Percentiles rank a stretch among this genome's conserved stretches.
Conservation (phyloP, 2,797 vertebrate species). For the Acridotheres tristis region DNA sequence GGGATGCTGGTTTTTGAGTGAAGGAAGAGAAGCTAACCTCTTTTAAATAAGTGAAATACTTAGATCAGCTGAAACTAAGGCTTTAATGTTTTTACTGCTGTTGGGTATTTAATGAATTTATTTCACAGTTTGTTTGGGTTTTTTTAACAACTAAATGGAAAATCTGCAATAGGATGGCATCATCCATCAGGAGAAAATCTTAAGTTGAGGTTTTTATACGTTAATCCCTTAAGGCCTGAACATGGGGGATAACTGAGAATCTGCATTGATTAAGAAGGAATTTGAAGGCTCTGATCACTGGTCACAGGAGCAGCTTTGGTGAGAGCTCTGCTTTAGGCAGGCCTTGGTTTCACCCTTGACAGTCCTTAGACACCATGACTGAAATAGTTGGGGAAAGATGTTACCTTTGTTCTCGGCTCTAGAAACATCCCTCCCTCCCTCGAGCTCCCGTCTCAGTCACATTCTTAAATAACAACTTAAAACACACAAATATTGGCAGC, state of each 20-base stretch:
- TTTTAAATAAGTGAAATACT: not conserved
- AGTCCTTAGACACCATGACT: not conserved
- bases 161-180: not conserved
- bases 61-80: not conserved
- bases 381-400: conserved; percentile 25
- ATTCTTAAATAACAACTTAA: conserved; percentile 27
- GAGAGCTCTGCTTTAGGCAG: not conserved
- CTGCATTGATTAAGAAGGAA: not conserved
- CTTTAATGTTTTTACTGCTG: not conserved
- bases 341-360: not conserved
- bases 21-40: not conserved
- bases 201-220: not conserved
- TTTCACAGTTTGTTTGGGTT: not conserved
- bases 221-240: not conserved
- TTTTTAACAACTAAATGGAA: not conserved
- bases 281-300: not conserved
- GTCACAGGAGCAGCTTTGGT: not conserved
- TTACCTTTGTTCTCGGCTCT: conserved; percentile 73
- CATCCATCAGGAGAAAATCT: not conserved
- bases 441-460: not conserved
- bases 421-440: conserved; percentile 30
- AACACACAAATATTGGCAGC: not conserved
- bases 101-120: not conserved
- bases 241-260: not conserved
- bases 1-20: not conserved